These are phyloP conservation scores for Karalla daura DNA, from an alignment of 2,797 vertebrate species.

Conservation along the genomic window DNA sequence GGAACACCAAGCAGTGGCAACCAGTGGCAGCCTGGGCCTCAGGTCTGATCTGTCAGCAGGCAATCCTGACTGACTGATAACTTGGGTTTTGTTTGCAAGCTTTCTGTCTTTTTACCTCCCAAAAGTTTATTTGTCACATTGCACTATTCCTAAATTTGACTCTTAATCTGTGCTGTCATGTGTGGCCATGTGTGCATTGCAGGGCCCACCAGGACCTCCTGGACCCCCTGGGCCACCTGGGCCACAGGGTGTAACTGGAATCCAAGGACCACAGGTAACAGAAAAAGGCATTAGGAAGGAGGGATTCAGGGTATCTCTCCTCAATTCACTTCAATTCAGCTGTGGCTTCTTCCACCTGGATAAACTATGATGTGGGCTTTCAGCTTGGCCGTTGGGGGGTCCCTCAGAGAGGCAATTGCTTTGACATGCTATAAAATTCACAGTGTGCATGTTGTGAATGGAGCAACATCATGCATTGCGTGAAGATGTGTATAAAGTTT, in stretches of 20 bases:
- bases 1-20: constrained; percentile 85
- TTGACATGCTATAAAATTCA: constrained; percentile 61
- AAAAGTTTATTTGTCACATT: constrained; percentile 32
- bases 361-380: constrained; percentile 54
- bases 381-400: constrained; percentile 65
- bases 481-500: constrained; percentile 27
- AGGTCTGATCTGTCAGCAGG: constrained; percentile 85
- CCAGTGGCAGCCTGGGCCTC: constrained; percentile 90
- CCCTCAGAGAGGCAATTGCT: constrained; percentile 40
- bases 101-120: constrained; percentile 28
- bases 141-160: not conserved
- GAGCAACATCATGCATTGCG: constrained; percentile 18
- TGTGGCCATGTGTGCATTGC: constrained; percentile 44
- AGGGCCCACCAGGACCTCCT: constrained; percentile 91
- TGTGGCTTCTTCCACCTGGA: constrained; percentile 53
- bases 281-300: constrained; percentile 5
- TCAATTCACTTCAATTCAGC: constrained; percentile 62
- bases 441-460: constrained; percentile 68
- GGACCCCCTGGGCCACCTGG: constrained; percentile 92
- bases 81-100: constrained; percentile 44
- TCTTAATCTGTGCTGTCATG: constrained; percentile 3
- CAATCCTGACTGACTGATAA: constrained; percentile 39
- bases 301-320: constrained; percentile 4
- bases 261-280: constrained; percentile 90
- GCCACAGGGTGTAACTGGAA: constrained; percentile 86